Evolutionary conservation across 2,797 vertebrate species (phyloP).

Genomic region (Arctocebus calabarensis): DNA sequence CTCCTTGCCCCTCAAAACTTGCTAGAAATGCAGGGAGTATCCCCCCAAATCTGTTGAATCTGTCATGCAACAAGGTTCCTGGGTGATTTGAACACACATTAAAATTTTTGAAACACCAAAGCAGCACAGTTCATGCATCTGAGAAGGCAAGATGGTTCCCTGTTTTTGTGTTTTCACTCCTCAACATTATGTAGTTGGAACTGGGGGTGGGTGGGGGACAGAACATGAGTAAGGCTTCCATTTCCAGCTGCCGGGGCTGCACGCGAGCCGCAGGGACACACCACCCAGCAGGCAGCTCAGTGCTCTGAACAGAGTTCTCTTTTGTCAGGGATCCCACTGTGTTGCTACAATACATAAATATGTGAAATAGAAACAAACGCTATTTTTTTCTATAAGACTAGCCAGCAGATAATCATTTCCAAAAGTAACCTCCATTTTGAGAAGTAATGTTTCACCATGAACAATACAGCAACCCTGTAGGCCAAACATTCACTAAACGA

Average conservation of each 20-base stretch:
- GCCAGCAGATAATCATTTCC: neutral
- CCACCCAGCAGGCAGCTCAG: neutral
- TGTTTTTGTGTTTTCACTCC: neutral
- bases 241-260: neutral
- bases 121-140: neutral
- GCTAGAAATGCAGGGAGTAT: neutral
- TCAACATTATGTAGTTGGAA: neutral
- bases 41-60: neutral
- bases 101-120: slow-evolving; percentile 3
- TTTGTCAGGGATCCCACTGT: neutral
- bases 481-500: neutral
- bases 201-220: too few relatives aligned
- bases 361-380: neutral
- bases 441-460: slow-evolving; percentile 35
- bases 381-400: slow-evolving; percentile 58
- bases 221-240: neutral
- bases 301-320: neutral
- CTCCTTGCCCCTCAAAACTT: neutral
- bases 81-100: neutral
- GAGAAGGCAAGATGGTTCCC: neutral
- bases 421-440: neutral
- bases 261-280: too few relatives aligned
- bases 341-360: neutral
- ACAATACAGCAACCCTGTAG: neutral
- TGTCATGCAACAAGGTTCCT: neutral